A percentile compares a stretch with the other conserved stretches of the same genome.
Conservation (phyloP, 2,797 vertebrate genomes). For the Rhynchotus rufescens region DNA sequence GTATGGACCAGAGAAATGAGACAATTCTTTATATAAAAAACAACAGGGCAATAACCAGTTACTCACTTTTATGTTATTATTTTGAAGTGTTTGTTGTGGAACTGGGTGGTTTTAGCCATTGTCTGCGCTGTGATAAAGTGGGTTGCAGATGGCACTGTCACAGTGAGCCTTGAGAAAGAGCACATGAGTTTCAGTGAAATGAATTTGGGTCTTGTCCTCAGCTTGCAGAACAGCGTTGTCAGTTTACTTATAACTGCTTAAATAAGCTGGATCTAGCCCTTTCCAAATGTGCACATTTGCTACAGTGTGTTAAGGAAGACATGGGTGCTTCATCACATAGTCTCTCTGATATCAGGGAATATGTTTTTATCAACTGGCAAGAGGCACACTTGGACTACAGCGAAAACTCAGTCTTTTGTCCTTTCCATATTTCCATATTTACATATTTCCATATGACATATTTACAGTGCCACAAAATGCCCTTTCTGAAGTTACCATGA, state of each 20-base stretch:
- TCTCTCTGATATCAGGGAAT: not conserved
- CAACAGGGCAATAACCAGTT: slow-evolving; percentile 30
- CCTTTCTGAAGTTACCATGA: not conserved
- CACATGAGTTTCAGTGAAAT: slow-evolving; percentile 18
- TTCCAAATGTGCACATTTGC: not conserved
- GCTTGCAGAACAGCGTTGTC: not conserved
- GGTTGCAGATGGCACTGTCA: slow-evolving; percentile 28
- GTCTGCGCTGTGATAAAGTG: slow-evolving; percentile 27
- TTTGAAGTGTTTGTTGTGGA: slow-evolving; percentile 56
- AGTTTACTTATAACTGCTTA: not conserved
- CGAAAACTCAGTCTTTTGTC: not conserved
- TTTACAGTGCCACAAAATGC: not conserved
- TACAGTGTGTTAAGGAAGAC: not conserved
- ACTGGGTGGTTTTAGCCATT: not conserved
- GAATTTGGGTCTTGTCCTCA: not conserved
- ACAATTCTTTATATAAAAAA: slow-evolving; percentile 41
- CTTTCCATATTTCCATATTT: no score
- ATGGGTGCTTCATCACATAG: not conserved
- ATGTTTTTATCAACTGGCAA: not conserved
- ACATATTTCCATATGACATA: no score
- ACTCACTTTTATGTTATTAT: slow-evolving; percentile 40
- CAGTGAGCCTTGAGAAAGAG: not conserved
- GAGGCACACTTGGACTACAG: not conserved
- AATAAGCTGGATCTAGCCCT: not conserved
- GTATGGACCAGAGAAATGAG: not conserved